Base-by-base conservation (phyloP, 1,140 invertebrate genomes). In the Cataglyphis hispanica region DNA sequence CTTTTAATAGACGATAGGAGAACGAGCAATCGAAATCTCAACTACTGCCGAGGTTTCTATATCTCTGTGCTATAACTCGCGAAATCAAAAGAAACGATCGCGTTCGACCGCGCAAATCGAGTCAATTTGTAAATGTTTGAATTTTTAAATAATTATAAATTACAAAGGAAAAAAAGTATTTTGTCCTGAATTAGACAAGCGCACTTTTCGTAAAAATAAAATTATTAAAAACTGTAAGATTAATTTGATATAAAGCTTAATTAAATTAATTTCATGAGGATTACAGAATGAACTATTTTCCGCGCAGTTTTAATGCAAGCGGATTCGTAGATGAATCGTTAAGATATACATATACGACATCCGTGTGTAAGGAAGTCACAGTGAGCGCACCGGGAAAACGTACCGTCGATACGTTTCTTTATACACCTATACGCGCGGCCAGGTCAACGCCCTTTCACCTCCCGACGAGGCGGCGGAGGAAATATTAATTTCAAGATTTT, bases 401-500 rank as follows among this genome's bases (percentile, higher is more conserved):
- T 60, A 83, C 67, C 67, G 78, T 83, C 78, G 67, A 83, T 83
- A 83, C 78, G 78, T 83, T 83, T 83, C 78, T 83, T 83, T 83
- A 83, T 74, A 83, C 78, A 83, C 67, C 78, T 74, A 83, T 83
- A 83, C 37, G 66, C 78, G 78, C 67, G 67, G 67, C 78, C 53
- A 80, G 88, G 87, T 89, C 87, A 86, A 89, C 84, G 88, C 74
- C 88, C 88, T 86, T 83, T 86, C 76, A 72, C 87, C 88, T 89
- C 87, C 87, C 86, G 87, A 50, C 88, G 75, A 87, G 76, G 77
- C 81, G 60, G 50, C 86, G 83, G 67, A 83, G 89, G 67, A 90
- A 86, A 90, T 90, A 90, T 90, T 90, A 90, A 90, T 90, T 90
- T 88, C 86, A 90, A 90, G 88, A 81, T 89, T 89, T 89, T 90